Evolutionary conservation across 35 echinoderm and acorn worm species (phyloP).

Genomic region (Apostichopus californicus): DNA sequence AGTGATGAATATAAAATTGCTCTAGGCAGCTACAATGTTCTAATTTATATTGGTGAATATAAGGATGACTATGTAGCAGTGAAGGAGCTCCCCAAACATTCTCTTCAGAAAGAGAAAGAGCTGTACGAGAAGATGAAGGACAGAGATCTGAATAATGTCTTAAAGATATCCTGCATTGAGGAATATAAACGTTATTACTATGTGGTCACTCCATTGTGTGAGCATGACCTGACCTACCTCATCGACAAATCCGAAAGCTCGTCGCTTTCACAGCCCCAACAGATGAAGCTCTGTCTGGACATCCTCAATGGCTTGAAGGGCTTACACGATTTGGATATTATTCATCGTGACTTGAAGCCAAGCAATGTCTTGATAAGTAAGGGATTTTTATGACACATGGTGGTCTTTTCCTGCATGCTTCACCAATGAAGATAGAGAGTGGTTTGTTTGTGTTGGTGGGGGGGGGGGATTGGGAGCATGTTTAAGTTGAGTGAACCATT

Average conservation of each 20-base stretch:
- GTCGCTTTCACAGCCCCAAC: background rate
- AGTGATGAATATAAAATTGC: background rate
- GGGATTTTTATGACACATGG: background rate
- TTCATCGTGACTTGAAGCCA: constrained; percentile 30
- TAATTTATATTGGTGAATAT: background rate
- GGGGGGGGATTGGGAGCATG: too few species aligned
- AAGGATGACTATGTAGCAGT: constrained; percentile 9
- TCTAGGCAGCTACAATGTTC: background rate
- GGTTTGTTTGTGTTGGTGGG: too few species aligned
- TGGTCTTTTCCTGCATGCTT: too few species aligned
- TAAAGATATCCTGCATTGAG: constrained; percentile 4
- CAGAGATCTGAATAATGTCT: background rate
- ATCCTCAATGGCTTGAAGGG: constrained; percentile 2
- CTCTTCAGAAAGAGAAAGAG: background rate
- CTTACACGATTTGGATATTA: background rate
- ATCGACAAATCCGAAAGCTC: background rate
- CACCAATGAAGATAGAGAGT: too few species aligned
- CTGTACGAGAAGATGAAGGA: constrained; percentile 25
- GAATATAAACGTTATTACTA: background rate
- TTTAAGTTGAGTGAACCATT: too few species aligned
- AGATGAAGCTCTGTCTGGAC: background rate
- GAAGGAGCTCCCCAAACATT: background rate
- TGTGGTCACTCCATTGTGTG: constrained; percentile 17
- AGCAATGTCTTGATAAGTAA: constrained; percentile 15
- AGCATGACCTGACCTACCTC: background rate